These are phyloP conservation scores for Microctonus aethiopoides DNA, from an alignment of 2,888 invertebrate species.

Conservation along the genomic window DNA sequence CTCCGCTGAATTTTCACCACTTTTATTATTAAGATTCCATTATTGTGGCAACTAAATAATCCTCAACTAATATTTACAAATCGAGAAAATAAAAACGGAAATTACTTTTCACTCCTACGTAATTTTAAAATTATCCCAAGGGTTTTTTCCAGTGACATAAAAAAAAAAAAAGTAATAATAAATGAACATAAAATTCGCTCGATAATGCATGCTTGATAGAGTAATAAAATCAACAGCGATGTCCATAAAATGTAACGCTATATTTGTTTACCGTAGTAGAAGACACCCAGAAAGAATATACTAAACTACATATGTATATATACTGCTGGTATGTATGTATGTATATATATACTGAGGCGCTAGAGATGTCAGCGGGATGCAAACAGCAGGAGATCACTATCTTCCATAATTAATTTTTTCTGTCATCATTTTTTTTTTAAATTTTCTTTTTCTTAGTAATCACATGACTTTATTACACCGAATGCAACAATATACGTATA, in stretches of 20 bases:
- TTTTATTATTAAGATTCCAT: slow-evolving; percentile 8
- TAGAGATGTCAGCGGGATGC: slow-evolving; percentile 47
- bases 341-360: slow-evolving; percentile 41
- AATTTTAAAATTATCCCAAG: not conserved
- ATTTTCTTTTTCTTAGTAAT: slow-evolving; percentile 19
- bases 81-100: not conserved
- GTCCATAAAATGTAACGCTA: slow-evolving; percentile 48
- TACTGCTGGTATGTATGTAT: slow-evolving; percentile 47
- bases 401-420: slow-evolving; percentile 22
- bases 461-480: slow-evolving; percentile 50
- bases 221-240: slow-evolving; percentile 39
- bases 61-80: slow-evolving; percentile 4
- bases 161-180: not conserved
- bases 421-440: slow-evolving; percentile 12
- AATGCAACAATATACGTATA: slow-evolving; percentile 12
- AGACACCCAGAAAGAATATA: slow-evolving; percentile 34
- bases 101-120: not conserved
- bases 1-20: slow-evolving; percentile 6
- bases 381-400: slow-evolving; percentile 44
- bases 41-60: slow-evolving; percentile 7
- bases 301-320: not conserved
- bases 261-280: slow-evolving; percentile 48
- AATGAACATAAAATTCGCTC: slow-evolving; percentile 36
- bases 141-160: not conserved
- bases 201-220: slow-evolving; percentile 47